Conservation (phyloP, 2,888 invertebrate genomes). For the Cactoblastis cactorum region DNA sequence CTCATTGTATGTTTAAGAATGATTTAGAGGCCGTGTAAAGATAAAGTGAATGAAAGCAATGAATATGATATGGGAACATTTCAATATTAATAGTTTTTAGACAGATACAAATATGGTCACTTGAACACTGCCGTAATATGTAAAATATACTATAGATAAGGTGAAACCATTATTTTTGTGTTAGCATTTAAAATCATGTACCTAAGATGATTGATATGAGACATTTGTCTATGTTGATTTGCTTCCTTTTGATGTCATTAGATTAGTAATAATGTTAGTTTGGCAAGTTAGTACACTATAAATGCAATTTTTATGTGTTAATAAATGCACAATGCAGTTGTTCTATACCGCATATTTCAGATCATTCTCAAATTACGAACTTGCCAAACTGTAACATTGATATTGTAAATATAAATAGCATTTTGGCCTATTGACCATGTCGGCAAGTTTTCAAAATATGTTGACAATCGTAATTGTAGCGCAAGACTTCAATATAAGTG, state of each 20-base stretch:
- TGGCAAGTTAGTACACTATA: background rate
- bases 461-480: background rate
- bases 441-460: background rate
- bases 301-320: too few relatives aligned
- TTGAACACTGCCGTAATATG: constrained; percentile 37
- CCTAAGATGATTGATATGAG: constrained; percentile 2
- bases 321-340: too few relatives aligned
- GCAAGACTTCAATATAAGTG: constrained; percentile 4
- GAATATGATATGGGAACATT: constrained; percentile 22
- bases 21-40: constrained; percentile 13
- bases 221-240: background rate
- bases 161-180: constrained; percentile 3
- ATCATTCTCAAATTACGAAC: background rate
- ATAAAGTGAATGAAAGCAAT: constrained; percentile 34
- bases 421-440: constrained; percentile 1
- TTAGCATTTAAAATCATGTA: constrained; percentile 13
- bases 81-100: background rate
- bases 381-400: background rate
- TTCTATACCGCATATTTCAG: background rate
- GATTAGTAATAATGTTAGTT: background rate
- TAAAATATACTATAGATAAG: background rate
- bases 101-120: constrained; percentile 20
- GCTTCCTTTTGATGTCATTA: background rate
- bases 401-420: constrained; percentile 2
- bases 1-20: constrained; percentile 8